phyloP scores from a whole-genome alignment of 2,888 invertebrate species.

The Lordiphosa fenestrarum region DNA sequence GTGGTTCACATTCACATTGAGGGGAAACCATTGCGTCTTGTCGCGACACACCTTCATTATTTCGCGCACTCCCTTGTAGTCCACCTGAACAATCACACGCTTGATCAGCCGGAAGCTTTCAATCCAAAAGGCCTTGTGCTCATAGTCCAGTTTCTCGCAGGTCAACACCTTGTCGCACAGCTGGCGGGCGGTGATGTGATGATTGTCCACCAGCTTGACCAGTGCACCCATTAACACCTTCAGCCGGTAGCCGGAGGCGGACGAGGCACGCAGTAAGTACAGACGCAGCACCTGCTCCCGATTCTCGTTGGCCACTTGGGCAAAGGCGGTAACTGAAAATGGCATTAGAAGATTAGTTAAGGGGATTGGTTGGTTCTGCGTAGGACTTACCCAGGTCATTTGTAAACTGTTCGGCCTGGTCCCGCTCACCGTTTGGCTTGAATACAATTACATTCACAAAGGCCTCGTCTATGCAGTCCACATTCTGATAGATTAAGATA shows the following conservation, averaged over 20 bases:
- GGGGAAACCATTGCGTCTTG: slow-evolving; percentile 91
- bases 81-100: slow-evolving; percentile 93
- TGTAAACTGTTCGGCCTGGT: slow-evolving; percentile 85
- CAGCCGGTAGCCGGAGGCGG: slow-evolving; percentile 88
- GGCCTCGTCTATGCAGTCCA: slow-evolving; percentile 92
- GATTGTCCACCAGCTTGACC: slow-evolving; percentile 87
- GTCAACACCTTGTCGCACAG: slow-evolving; percentile 93
- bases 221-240: slow-evolving; percentile 88
- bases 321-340: slow-evolving; percentile 83
- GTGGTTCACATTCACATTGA: slow-evolving; percentile 88
- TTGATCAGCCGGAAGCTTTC: slow-evolving; percentile 92
- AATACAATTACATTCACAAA: slow-evolving; percentile 94
- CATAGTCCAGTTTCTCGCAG: slow-evolving; percentile 90
- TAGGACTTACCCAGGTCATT: slow-evolving; percentile 82
- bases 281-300: slow-evolving; percentile 88
- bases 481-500: slow-evolving; percentile 82
- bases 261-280: slow-evolving; percentile 87
- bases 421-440: slow-evolving; percentile 85
- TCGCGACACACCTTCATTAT: slow-evolving; percentile 96
- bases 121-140: slow-evolving; percentile 93
- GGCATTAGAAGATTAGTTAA: neutral
- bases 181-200: slow-evolving; percentile 88
- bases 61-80: slow-evolving; percentile 96
- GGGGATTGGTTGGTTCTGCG: neutral
- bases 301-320: slow-evolving; percentile 85